phyloP scores from a whole-genome alignment of 2,113 vertebrate species.

The Cygnus atratus region DNA sequence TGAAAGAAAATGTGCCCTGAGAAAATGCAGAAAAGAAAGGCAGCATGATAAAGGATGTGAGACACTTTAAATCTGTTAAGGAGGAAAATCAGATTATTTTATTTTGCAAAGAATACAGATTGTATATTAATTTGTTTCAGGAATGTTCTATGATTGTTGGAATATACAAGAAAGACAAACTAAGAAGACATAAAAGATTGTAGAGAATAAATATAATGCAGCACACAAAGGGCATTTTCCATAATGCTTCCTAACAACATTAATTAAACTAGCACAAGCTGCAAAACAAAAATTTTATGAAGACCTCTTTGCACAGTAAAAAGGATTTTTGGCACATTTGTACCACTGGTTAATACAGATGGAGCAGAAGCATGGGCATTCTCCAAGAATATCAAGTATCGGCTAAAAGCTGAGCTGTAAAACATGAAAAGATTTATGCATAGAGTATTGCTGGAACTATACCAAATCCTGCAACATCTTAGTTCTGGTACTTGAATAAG shows the following conservation, averaged over 20 bases:
- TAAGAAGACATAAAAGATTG: background rate
- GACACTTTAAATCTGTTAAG: background rate
- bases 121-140: background rate
- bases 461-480: constrained; percentile 19
- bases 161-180: background rate
- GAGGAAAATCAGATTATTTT: background rate
- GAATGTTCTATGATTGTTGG: background rate
- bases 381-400: constrained; percentile 55
- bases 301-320: background rate
- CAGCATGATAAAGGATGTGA: background rate
- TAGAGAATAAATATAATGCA: background rate
- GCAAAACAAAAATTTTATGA: background rate
- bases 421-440: constrained; percentile 56
- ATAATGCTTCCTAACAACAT: background rate
- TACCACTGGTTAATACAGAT: background rate
- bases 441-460: constrained; percentile 3
- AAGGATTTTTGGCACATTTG: constrained; percentile 49
- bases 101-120: background rate
- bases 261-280: constrained; percentile 6
- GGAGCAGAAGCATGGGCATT: constrained; percentile 6
- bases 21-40: background rate
- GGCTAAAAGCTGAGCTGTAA: constrained; percentile 59
- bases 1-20: background rate
- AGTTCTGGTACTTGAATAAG: constrained; percentile 31
- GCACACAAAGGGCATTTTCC: background rate